Evolutionary conservation across 2,888 invertebrate species (phyloP).

Genomic region (Anoncus sp.): DNA sequence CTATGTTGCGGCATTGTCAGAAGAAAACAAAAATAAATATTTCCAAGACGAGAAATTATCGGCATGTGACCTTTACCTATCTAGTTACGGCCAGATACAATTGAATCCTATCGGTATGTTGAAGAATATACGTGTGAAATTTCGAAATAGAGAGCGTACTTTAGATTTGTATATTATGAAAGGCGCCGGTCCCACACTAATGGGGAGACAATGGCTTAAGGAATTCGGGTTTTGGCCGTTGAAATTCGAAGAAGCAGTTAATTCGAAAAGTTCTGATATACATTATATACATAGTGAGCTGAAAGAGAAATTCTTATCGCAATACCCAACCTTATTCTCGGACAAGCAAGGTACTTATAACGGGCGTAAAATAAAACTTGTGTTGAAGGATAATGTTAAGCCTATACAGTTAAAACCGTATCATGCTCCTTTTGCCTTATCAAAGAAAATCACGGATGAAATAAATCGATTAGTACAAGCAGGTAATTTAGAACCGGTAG

Average conservation of each 20-base stretch:
- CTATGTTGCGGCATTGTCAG: neutral
- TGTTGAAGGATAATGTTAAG: conserved; percentile 57
- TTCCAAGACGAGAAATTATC: neutral
- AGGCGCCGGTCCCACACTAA: conserved; percentile 37
- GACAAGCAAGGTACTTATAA: conserved; percentile 45
- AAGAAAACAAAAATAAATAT: too few relatives aligned
- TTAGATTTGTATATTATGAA: conserved; percentile 35
- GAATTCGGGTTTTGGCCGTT: conserved; percentile 50
- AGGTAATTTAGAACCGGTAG: conserved; percentile 64
- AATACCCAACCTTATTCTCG: conserved; percentile 55
- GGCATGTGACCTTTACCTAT: conserved; percentile 17
- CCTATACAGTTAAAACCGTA: conserved; percentile 67
- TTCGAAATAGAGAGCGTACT: conserved; percentile 5
- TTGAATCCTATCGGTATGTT: conserved; percentile 36
- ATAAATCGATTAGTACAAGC: conserved; percentile 60
- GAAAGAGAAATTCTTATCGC: too few relatives aligned
- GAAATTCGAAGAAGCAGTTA: neutral
- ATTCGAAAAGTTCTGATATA: too few relatives aligned
- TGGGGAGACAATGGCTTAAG: conserved; percentile 58
- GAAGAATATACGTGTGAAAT: conserved; percentile 26
- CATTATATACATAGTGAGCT: too few relatives aligned
- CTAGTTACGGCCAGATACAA: conserved; percentile 15
- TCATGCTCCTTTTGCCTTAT: conserved; percentile 64
- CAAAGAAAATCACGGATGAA: conserved; percentile 53
- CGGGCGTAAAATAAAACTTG: conserved; percentile 59